Evolutionary conservation across 2,888 invertebrate species (phyloP).

Genomic region (Polymixis flavicincta): DNA sequence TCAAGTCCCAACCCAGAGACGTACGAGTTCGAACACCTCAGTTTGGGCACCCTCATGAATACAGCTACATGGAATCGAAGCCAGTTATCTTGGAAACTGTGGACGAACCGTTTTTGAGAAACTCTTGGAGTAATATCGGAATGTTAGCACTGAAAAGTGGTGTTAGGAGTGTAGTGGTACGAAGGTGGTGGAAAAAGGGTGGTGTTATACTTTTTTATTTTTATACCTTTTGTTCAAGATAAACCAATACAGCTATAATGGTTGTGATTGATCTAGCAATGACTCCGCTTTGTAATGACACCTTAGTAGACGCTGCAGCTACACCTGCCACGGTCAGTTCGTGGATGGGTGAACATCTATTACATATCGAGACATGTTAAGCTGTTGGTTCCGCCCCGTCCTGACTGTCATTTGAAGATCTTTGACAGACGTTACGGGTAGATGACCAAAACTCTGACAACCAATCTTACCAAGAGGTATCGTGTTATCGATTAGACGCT

Average conservation of each 20-base stretch:
- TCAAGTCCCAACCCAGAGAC: slow-evolving; percentile 11
- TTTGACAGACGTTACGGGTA: too few relatives aligned
- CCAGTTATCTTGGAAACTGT: slow-evolving; percentile 38
- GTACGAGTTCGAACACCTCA: slow-evolving; percentile 32
- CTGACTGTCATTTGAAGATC: too few relatives aligned
- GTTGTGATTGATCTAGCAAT: not conserved
- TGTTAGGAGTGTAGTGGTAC: not conserved
- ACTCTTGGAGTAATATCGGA: slow-evolving; percentile 12
- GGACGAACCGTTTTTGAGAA: slow-evolving; percentile 24
- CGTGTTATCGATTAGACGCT: too few relatives aligned
- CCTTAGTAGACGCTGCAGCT: not conserved
- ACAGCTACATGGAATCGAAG: slow-evolving; percentile 52
- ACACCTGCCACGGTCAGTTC: too few relatives aligned
- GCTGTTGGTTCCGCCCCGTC: too few relatives aligned
- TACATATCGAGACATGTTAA: too few relatives aligned
- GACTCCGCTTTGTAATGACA: not conserved
- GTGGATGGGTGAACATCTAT: too few relatives aligned
- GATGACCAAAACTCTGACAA: too few relatives aligned
- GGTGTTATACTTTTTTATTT: not conserved
- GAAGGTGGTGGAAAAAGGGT: too few relatives aligned
- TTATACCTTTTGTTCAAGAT: not conserved
- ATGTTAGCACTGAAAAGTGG: slow-evolving; percentile 24
- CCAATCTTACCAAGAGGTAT: too few relatives aligned
- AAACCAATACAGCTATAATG: not conserved
- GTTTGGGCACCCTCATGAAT: slow-evolving; percentile 47